Base-by-base conservation (phyloP, 1,140 invertebrate species). In the Marisa cornuarietis region DNA sequence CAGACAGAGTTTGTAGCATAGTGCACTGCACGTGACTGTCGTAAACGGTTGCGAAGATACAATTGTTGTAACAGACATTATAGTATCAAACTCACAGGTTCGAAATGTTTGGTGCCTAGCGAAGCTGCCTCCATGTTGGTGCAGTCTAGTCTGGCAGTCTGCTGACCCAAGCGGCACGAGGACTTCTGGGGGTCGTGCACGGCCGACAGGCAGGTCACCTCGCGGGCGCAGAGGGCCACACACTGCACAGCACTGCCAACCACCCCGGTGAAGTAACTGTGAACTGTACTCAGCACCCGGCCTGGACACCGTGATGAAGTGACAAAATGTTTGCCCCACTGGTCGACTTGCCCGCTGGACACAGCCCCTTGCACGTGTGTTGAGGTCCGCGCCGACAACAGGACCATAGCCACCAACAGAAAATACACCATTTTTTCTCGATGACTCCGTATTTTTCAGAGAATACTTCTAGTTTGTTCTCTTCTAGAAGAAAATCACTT, bases 81-180 rank as follows among this genome's bases (percentile, higher is more conserved):
- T n/a, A 42, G 31, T 42, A 42, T 10, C 31, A 14, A 65, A 22
- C 74, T 66, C 62, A 76, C 74, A 76, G 61, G 49, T 76, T 76
- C 61, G 42, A 49, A 76, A 8, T 65, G 61, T 22, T 51, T 65
- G 18, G 51, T 8, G 31, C 18, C 49, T 8, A 5, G 4, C 20
- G 18, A n/a, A 3, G n/a, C 74, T 1, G 61, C 14, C 62, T 65
- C 74, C 74, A 66, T 66, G 61, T 76, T 76, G 42, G 61, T 22
- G 20, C 74, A 76, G 74, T 76, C 74, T 26, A n/a, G 24, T 63
- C 26, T 76, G 74, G 62, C n/a, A 13, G 42, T 65, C 24, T 14
- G 61, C 18, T 20, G 49, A 3, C 74, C 61, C 24, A 65, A 61
- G 31, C 20, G 61, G 49, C 74, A 76, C 13, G 22, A 11, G 24